phyloP scores from a whole-genome alignment of 2,113 vertebrate genomes.

The Paraplagusia blochii region DNA sequence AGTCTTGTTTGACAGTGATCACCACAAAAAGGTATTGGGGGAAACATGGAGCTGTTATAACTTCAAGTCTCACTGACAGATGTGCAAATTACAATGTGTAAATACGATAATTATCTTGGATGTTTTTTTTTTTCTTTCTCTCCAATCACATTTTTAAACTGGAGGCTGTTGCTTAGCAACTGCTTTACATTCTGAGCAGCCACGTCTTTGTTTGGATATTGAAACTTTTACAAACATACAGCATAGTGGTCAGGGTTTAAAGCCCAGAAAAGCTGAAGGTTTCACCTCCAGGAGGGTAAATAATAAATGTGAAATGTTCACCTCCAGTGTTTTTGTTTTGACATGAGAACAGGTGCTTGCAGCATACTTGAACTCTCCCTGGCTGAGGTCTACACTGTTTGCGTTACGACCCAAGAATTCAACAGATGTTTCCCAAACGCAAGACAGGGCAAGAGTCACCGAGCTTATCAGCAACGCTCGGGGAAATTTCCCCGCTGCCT shows the following conservation, averaged over 20 bases:
- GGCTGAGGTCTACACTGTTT: conserved; percentile 23
- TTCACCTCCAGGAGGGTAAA: not conserved
- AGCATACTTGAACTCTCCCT: conserved; percentile 1
- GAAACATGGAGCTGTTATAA: too few relatives aligned
- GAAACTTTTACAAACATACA: too few relatives aligned
- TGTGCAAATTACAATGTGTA: too few relatives aligned
- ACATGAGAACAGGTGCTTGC: conserved; percentile 28
- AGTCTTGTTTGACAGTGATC: too few relatives aligned
- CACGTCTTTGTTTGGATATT: too few relatives aligned
- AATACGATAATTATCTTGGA: too few relatives aligned
- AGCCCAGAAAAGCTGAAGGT: too few relatives aligned
- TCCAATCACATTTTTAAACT: too few relatives aligned
- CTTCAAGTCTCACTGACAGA: too few relatives aligned
- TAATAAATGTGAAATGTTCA: not conserved
- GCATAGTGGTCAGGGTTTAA: too few relatives aligned
- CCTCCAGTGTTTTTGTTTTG: conserved; percentile 4
- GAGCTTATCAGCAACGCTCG: conserved; percentile 36
- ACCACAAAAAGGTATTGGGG: too few relatives aligned
- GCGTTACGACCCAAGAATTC: conserved; percentile 44
- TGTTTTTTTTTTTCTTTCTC: too few relatives aligned
- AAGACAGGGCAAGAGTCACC: conserved; percentile 49
- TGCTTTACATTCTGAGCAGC: not conserved
- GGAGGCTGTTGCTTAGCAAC: not conserved
- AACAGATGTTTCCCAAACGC: conserved; percentile 54
- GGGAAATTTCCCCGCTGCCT: conserved; percentile 36